Conservation (phyloP, 2,113 vertebrate species). For the Trichomycterus rosablanca region DNA sequence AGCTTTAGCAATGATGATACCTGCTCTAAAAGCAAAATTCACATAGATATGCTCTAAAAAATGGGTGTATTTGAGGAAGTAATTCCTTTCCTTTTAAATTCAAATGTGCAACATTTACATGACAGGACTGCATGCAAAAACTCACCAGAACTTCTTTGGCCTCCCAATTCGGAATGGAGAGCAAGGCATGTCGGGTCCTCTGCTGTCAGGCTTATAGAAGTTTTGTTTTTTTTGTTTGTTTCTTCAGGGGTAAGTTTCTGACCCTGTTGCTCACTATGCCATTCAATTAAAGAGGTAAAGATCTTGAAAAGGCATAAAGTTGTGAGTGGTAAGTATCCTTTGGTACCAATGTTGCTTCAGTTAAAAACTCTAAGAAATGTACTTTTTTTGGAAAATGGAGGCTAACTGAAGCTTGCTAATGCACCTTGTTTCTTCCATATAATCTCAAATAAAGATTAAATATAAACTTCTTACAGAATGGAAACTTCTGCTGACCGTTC, state of each 20-base stretch:
- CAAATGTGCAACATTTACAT: slow-evolving; percentile 12
- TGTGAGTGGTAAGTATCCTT: too few relatives aligned
- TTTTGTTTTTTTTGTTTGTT: not conserved
- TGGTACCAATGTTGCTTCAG: not conserved
- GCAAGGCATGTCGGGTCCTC: slow-evolving; percentile 44
- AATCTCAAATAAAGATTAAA: too few relatives aligned
- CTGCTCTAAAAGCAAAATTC: not conserved
- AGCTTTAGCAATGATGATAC: slow-evolving; percentile 1
- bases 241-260: not conserved
- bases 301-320: too few relatives aligned
- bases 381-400: not conserved
- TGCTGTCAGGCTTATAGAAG: slow-evolving; percentile 6
- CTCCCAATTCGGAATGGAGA: slow-evolving; percentile 44
- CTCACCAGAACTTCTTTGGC: slow-evolving; percentile 49
- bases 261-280: too few relatives aligned
- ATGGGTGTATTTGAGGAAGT: not conserved
- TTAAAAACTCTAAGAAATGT: not conserved
- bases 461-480: too few relatives aligned
- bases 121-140: slow-evolving; percentile 8
- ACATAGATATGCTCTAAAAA: slow-evolving; percentile 4
- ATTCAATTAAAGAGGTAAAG: too few relatives aligned
- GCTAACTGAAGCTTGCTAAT: not conserved
- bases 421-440: slow-evolving; percentile 1
- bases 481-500: too few relatives aligned
- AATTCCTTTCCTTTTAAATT: slow-evolving; percentile 16